These are phyloP conservation scores for Romanogobio albipinnatus DNA, from an alignment of 2,113 vertebrate species.

Conservation along the genomic window DNA sequence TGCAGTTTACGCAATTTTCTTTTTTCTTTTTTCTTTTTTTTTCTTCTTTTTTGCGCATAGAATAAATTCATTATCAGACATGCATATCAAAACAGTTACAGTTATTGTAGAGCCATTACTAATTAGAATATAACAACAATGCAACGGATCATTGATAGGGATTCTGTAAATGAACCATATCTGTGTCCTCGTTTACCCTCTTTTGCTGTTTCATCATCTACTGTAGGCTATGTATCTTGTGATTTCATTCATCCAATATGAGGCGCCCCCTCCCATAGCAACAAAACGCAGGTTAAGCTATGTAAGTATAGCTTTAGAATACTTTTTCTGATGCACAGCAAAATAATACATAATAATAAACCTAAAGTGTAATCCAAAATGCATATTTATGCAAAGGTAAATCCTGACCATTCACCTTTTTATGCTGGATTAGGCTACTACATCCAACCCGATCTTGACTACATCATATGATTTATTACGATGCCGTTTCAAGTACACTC, in stretches of 20 bases:
- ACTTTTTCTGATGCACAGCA: not conserved
- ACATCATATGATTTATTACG: not conserved
- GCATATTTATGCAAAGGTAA: not conserved
- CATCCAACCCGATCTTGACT: not conserved
- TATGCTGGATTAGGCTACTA: not conserved
- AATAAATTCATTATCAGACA: not conserved
- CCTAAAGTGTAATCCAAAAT: not conserved
- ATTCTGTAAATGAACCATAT: not conserved
- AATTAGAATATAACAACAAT: not conserved
- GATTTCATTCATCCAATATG: conserved; percentile 16
- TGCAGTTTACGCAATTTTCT: not conserved
- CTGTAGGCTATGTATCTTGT: not conserved
- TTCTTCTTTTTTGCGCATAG: not conserved
- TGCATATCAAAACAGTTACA: not conserved
- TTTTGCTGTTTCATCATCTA: conserved; percentile 12
- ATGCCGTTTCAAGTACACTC: not conserved
- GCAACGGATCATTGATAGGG: not conserved
- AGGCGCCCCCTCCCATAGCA: not conserved
- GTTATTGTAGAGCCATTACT: not conserved
- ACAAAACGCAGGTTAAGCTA: not conserved
- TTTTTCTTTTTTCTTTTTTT: not conserved
- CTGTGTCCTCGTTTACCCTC: conserved; percentile 15
- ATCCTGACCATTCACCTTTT: not conserved
- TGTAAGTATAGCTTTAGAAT: not conserved
- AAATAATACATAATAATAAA: not conserved